A percentile compares a stretch with the other conserved stretches of the same genome.
Evolutionary conservation across 2,113 vertebrate genomes (phyloP).

Genomic region (Platichthys stellatus): DNA sequence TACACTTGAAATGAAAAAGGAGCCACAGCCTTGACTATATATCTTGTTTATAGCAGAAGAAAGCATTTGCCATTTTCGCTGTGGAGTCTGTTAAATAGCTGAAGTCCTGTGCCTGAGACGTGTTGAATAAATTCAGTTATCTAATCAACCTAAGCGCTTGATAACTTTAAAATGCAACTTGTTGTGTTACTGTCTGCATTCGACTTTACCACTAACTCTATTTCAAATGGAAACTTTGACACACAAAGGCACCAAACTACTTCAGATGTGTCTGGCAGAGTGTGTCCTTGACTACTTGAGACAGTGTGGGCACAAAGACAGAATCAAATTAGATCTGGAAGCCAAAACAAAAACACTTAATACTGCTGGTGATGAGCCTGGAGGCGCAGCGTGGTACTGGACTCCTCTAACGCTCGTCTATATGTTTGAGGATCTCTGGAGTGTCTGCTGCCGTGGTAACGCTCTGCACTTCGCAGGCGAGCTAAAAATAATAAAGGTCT

Average conservation of each 20-base stretch:
- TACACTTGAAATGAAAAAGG: background rate
- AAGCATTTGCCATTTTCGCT: too few relatives aligned
- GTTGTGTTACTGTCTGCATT: background rate
- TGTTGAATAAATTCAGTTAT: background rate
- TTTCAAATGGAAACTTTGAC: background rate
- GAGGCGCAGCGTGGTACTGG: background rate
- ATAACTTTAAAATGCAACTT: background rate
- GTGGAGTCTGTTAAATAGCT: background rate
- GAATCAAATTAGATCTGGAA: slow-evolving; percentile 40
- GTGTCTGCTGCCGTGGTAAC: slow-evolving; percentile 73
- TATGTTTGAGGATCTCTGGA: slow-evolving; percentile 49
- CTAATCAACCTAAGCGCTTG: slow-evolving; percentile 1
- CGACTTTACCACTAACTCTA: background rate
- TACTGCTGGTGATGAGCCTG: slow-evolving; percentile 28
- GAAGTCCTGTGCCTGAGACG: background rate
- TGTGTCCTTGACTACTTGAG: slow-evolving; percentile 38
- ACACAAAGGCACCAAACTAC: background rate
- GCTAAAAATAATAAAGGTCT: slow-evolving; percentile 59
- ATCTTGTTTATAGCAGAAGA: too few relatives aligned
- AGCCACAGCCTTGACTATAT: background rate
- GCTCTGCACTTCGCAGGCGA: slow-evolving; percentile 28
- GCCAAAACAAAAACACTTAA: slow-evolving; percentile 16
- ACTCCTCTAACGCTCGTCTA: slow-evolving; percentile 30
- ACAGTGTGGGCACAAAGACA: slow-evolving; percentile 1
- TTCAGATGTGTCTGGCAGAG: slow-evolving; percentile 5